Evolutionary conservation across 2,888 invertebrate species (phyloP).

Genomic region (Eupithecia insigniata): DNA sequence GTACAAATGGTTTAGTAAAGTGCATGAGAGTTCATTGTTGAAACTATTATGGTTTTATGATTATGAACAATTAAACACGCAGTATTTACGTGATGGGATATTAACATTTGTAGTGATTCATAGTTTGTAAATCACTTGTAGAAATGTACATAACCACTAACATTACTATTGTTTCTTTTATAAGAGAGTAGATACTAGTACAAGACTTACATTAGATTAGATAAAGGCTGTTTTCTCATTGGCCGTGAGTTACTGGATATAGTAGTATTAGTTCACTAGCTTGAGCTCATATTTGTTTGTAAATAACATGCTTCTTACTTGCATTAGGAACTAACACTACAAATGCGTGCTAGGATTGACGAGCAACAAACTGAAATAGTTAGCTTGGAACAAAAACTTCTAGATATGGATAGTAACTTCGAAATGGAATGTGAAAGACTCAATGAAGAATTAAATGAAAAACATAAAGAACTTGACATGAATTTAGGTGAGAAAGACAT

Average conservation of each 20-base stretch:
- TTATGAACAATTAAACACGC: too few species aligned
- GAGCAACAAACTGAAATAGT: constrained; percentile 64
- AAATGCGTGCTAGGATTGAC: constrained; percentile 53
- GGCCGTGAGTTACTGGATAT: neutral
- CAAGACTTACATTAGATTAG: too few species aligned
- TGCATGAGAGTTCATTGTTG: neutral
- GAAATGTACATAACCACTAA: too few species aligned
- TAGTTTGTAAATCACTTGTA: too few species aligned
- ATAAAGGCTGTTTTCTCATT: neutral
- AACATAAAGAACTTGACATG: constrained; percentile 57
- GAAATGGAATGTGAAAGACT: constrained; percentile 54
- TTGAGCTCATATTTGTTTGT: constrained; percentile 30
- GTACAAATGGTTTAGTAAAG: neutral
- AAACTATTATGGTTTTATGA: too few species aligned
- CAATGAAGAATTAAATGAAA: constrained; percentile 53
- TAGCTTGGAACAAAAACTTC: constrained; percentile 58
- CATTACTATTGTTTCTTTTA: too few species aligned
- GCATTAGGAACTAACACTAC: constrained; percentile 64
- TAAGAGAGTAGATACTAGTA: neutral
- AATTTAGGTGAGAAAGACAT: constrained; percentile 57
- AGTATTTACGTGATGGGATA: too few species aligned
- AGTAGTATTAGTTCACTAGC: neutral
- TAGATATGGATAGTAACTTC: constrained; percentile 56
- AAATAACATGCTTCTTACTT: constrained; percentile 44
- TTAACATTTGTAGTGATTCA: too few species aligned